Evolutionary conservation across 2,888 invertebrate genomes (phyloP).

Genomic region (Cepaea hortensis): DNA sequence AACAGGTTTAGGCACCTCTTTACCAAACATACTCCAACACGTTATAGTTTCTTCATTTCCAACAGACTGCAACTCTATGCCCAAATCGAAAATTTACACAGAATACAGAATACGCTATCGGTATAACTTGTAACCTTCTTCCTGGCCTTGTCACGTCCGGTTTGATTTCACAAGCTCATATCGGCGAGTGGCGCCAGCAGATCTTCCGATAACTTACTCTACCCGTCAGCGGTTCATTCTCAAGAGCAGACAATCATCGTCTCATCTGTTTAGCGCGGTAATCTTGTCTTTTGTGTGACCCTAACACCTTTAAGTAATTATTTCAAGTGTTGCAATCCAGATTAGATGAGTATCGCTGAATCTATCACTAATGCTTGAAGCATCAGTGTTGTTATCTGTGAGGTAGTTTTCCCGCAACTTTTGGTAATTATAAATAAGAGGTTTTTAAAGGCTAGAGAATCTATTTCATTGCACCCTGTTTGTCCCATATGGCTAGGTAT

Average conservation of each 20-base stretch:
- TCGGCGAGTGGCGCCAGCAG: constrained; percentile 2
- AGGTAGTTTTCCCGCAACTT: too few relatives aligned
- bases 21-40: too few relatives aligned
- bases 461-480: too few relatives aligned
- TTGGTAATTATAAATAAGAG: too few relatives aligned
- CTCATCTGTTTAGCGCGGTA: background rate
- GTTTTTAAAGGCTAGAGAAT: too few relatives aligned
- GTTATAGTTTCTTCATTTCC: too few relatives aligned
- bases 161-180: background rate
- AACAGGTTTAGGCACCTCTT: too few relatives aligned
- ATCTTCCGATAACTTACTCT: background rate
- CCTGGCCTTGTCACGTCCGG: background rate
- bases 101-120: too few relatives aligned
- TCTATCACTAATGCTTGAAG: background rate
- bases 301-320: background rate
- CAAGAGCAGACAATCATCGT: background rate
- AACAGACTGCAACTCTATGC: too few relatives aligned
- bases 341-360: background rate
- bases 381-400: too few relatives aligned
- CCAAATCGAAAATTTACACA: too few relatives aligned
- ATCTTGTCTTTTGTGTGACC: background rate
- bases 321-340: background rate
- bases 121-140: background rate
- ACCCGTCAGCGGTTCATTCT: constrained; percentile 22
- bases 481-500: too few relatives aligned